Percentiles rank a stretch among this genome's conserved stretches.
phyloP scores from a whole-genome alignment of 2,797 vertebrate genomes.

The Artibeus jamaicensis region DNA sequence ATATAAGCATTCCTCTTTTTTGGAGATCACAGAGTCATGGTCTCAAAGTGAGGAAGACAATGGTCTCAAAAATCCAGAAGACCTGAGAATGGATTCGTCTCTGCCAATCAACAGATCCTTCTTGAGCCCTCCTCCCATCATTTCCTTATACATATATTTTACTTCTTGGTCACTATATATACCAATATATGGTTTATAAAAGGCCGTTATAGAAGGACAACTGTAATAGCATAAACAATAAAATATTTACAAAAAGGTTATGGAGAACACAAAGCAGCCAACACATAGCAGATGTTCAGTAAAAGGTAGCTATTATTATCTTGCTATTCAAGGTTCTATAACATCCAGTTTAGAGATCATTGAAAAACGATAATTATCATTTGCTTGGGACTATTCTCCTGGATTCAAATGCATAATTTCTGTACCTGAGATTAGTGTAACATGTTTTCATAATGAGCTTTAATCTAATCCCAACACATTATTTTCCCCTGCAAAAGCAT shows the following conservation, averaged over 20 bases:
- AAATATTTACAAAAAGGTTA: background rate
- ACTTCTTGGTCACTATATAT: background rate
- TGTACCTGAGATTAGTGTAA: background rate
- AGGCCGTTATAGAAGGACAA: background rate
- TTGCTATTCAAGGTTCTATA: background rate
- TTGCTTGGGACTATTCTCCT: constrained; percentile 25
- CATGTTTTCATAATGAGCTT: constrained; percentile 33
- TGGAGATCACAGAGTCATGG: background rate
- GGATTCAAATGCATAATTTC: background rate
- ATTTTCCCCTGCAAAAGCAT: constrained; percentile 27
- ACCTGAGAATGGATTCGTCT: background rate
- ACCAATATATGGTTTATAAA: background rate
- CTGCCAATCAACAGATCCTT: background rate
- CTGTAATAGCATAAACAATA: background rate
- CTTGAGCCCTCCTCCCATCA: background rate
- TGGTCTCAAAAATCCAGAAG: background rate
- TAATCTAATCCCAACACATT: constrained; percentile 29
- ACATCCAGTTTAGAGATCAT: background rate
- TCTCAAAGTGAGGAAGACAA: background rate
- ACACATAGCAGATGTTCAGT: background rate
- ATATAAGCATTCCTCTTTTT: background rate
- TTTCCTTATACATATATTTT: constrained; percentile 3
- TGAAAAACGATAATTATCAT: constrained; percentile 37
- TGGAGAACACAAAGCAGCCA: background rate
- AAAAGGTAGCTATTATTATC: background rate